Percentiles rank a stretch among this genome's conserved stretches.
Evolutionary conservation across 2,888 invertebrate genomes (phyloP).

Genomic region (Eupithecia subumbrata): DNA sequence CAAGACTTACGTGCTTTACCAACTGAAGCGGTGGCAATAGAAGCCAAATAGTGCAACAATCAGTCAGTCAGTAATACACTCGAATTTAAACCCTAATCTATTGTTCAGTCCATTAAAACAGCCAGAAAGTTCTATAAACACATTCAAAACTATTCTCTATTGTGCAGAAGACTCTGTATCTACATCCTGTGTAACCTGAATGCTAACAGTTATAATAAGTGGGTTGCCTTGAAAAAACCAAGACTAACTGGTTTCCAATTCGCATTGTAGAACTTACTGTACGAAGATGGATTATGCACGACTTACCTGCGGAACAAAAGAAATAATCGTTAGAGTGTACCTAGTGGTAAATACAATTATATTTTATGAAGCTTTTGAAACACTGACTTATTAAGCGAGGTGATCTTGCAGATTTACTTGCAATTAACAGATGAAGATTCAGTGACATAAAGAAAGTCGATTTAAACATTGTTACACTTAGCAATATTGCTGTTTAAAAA

Average conservation of each 20-base stretch:
- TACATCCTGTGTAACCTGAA: constrained; percentile 37
- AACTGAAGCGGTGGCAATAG: neutral
- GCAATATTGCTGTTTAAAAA: neutral
- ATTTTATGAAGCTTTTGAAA: neutral
- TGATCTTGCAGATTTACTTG: constrained; percentile 5
- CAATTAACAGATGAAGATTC: neutral
- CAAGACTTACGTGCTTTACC: neutral
- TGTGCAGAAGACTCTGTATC: constrained; percentile 18
- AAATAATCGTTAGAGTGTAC: constrained; percentile 21
- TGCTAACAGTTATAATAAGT: constrained; percentile 37
- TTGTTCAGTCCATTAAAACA: constrained; percentile 1
- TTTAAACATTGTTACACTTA: neutral
- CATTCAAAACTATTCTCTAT: constrained; percentile 4
- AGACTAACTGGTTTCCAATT: constrained; percentile 42
- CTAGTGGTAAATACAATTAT: neutral
- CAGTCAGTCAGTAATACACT: neutral
- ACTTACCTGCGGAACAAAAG: constrained; percentile 61
- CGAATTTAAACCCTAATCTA: neutral
- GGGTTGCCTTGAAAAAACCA: constrained; percentile 44
- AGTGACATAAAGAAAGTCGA: neutral
- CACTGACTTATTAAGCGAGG: neutral
- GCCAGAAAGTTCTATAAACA: neutral
- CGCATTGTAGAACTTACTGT: constrained; percentile 48
- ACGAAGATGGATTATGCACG: constrained; percentile 34
- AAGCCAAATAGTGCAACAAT: neutral